Percentiles rank a stretch among this genome's conserved stretches.
phyloP scores from a whole-genome alignment of 2,797 vertebrate species.

The Ciconia nigra region DNA sequence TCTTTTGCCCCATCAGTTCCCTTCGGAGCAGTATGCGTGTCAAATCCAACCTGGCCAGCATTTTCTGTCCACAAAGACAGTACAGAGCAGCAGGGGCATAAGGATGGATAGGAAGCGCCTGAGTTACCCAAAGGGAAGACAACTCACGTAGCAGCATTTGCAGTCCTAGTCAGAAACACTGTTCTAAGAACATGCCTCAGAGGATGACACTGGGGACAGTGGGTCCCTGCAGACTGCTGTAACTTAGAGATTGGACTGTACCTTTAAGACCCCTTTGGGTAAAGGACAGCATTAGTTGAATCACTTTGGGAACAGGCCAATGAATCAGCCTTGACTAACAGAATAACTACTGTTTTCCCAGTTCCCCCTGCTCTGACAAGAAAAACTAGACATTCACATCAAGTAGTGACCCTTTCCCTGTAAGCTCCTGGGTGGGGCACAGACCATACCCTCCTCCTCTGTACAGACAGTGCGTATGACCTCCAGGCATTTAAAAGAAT shows the following conservation, averaged over 20 bases:
- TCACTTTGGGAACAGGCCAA: not conserved
- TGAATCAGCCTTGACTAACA: not conserved
- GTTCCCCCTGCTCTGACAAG: not conserved
- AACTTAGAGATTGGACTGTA: not conserved
- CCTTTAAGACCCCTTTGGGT: rapidly evolving
- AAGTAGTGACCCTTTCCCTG: not conserved
- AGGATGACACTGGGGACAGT: rapidly evolving
- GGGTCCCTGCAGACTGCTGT: not conserved
- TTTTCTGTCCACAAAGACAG: not conserved
- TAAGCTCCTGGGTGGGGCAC: not conserved
- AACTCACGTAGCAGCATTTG: not conserved
- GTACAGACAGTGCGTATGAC: not conserved
- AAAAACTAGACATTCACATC: not conserved
- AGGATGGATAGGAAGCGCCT: not conserved
- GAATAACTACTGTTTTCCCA: not conserved
- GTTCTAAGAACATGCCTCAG: not conserved
- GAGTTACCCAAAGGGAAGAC: rapidly evolving
- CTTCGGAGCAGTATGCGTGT: rapidly evolving
- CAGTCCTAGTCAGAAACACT: not conserved
- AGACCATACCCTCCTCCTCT: not conserved
- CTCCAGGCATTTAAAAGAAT: not conserved
- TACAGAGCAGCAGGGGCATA: not conserved
- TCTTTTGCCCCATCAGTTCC: not conserved
- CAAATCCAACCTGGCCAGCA: not conserved
- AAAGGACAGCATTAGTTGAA: not conserved